phyloP scores from a whole-genome alignment of 2,888 invertebrate species.

The Phoenoteleia sp. region DNA sequence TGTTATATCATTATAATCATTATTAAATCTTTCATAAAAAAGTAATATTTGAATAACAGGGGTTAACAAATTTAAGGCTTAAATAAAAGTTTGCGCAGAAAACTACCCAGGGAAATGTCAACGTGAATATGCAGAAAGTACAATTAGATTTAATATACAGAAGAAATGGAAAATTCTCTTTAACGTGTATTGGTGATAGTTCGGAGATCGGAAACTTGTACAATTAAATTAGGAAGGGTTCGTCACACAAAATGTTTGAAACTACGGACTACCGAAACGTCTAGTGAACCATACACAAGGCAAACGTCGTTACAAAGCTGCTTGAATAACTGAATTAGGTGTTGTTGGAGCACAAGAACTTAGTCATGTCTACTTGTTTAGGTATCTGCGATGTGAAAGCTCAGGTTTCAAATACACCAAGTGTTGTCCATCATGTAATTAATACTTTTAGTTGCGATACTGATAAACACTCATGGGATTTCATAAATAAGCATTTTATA shows the following conservation, averaged over 20 bases:
- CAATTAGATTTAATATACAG: conserved; percentile 2
- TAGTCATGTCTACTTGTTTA: conserved; percentile 67
- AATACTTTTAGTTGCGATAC: conserved; percentile 42
- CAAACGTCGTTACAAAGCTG: conserved; percentile 79
- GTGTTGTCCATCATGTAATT: conserved; percentile 65
- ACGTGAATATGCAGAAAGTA: too few relatives aligned
- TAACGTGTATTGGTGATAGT: conserved; percentile 27
- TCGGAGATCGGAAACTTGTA: conserved; percentile 76
- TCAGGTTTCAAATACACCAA: conserved; percentile 62
- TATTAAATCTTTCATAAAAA: too few relatives aligned
- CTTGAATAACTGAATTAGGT: conserved; percentile 76
- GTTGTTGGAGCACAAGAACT: conserved; percentile 66
- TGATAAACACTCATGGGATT: too few relatives aligned
- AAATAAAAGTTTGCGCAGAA: too few relatives aligned
- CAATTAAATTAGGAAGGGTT: conserved; percentile 80
- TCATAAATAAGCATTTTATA: too few relatives aligned
- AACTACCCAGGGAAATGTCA: too few relatives aligned
- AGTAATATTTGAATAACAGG: too few relatives aligned
- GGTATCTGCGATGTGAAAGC: conserved; percentile 59
- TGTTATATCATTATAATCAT: too few relatives aligned
- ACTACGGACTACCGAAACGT: conserved; percentile 77
- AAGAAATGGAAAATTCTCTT: conserved; percentile 59
- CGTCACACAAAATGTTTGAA: conserved; percentile 77
- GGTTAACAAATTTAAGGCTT: too few relatives aligned
- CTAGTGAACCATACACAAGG: conserved; percentile 76